phyloP scores from a whole-genome alignment of 2,113 vertebrate species.

The Neodontobutis hainanensis region DNA sequence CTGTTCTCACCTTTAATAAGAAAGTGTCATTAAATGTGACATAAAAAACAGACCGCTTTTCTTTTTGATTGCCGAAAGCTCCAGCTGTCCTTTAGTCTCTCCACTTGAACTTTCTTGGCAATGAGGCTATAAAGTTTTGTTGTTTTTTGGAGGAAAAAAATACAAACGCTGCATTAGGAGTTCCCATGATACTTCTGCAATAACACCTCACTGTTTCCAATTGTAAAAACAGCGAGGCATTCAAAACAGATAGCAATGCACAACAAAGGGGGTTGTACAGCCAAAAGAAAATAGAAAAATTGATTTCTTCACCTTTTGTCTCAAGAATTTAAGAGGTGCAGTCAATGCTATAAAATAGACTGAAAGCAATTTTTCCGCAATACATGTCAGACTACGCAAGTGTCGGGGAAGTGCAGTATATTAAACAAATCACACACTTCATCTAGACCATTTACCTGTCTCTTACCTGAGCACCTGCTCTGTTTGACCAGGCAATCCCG shows the following conservation, averaged over 20 bases:
- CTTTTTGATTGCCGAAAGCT: conserved; percentile 49
- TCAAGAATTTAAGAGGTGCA: neutral
- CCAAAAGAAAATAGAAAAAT: neutral
- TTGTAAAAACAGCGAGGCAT: conserved; percentile 8
- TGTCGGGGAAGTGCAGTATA: neutral
- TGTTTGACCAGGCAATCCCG: conserved; percentile 81
- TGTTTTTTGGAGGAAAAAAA: conserved; percentile 27
- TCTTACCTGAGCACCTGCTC: conserved; percentile 78
- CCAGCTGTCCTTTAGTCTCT: conserved; percentile 29
- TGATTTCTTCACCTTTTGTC: neutral
- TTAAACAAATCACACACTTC: conserved; percentile 22
- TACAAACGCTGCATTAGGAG: conserved; percentile 8
- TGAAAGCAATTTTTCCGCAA: neutral
- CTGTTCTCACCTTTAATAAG: conserved; percentile 72
- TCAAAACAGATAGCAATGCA: conserved; percentile 12
- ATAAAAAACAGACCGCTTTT: conserved; percentile 56
- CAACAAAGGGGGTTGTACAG: neutral
- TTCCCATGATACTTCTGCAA: conserved; percentile 28
- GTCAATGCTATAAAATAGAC: conserved; percentile 12
- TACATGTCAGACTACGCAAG: conserved; percentile 4
- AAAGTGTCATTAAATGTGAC: conserved; percentile 63
- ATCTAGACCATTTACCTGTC: neutral
- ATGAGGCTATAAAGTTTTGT: conserved; percentile 39
- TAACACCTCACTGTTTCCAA: conserved; percentile 9
- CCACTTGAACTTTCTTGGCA: conserved; percentile 46